Evolutionary conservation across 92 coral and sea anemone genomes (phyloP).

Genomic region (Siderastrea siderea): DNA sequence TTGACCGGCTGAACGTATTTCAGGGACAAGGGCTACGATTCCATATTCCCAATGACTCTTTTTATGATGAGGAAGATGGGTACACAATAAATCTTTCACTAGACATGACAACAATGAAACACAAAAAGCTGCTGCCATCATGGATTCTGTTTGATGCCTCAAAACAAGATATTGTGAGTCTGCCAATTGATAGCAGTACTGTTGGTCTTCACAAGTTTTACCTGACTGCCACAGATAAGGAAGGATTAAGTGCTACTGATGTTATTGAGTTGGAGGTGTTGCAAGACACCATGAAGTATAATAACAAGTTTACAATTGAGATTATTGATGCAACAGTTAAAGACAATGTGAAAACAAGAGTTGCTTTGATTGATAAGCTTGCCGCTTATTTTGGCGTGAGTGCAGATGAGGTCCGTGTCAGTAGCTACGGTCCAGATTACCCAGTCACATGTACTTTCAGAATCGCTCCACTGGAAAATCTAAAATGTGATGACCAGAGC

Average conservation of each 20-base stretch:
- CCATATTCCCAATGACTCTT: constrained; percentile 59
- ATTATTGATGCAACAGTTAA: constrained; percentile 51
- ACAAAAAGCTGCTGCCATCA: constrained; percentile 39
- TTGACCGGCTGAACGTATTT: too few species aligned
- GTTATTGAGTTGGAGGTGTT: constrained; percentile 66
- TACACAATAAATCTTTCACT: constrained; percentile 75
- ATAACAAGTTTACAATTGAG: constrained; percentile 71
- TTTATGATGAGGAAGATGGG: constrained; percentile 83
- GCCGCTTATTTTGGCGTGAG: constrained; percentile 74
- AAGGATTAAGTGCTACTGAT: constrained; percentile 56
- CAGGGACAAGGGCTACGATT: constrained; percentile 5
- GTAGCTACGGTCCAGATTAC: constrained; percentile 42
- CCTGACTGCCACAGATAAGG: constrained; percentile 77
- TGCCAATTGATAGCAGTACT: constrained; percentile 49
- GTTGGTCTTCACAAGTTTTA: constrained; percentile 65
- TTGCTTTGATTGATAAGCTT: constrained; percentile 63
- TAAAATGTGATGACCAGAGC: constrained; percentile 57
- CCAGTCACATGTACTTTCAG: constrained; percentile 65
- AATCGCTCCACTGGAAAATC: constrained; percentile 67
- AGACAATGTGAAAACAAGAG: constrained; percentile 56
- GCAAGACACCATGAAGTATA: constrained; percentile 49
- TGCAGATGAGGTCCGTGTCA: constrained; percentile 54
- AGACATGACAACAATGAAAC: constrained; percentile 52
- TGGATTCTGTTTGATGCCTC: constrained; percentile 61
- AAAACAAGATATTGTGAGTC: constrained; percentile 56